A percentile compares a stretch with the other conserved stretches of the same genome.
Conservation (phyloP, 2,888 invertebrate genomes). For the Schizotus pectinicornis region DNA sequence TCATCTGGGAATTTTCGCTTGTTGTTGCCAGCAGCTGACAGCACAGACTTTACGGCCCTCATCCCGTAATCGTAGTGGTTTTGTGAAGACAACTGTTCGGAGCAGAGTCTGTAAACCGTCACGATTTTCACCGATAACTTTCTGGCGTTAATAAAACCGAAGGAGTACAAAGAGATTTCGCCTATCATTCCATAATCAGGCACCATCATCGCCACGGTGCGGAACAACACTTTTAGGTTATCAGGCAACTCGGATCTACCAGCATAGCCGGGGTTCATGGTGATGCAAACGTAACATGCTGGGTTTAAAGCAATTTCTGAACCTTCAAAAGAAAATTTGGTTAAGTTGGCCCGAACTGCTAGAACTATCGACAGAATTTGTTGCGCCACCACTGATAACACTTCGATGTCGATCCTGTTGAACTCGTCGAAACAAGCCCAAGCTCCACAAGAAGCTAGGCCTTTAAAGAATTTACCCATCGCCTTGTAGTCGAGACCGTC, state of each 20-base stretch:
- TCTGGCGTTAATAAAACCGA: slow-evolving; percentile 87
- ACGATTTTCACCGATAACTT: slow-evolving; percentile 90
- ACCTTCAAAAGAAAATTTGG: slow-evolving; percentile 88
- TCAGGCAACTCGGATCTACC: slow-evolving; percentile 93
- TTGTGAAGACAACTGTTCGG: slow-evolving; percentile 92
- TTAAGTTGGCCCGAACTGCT: slow-evolving; percentile 78
- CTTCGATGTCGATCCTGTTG: slow-evolving; percentile 91
- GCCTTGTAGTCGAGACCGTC: slow-evolving; percentile 93
- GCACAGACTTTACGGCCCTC: slow-evolving; percentile 88
- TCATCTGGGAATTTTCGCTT: slow-evolving; percentile 81
- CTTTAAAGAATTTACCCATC: slow-evolving; percentile 96
- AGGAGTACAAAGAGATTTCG: slow-evolving; percentile 93
- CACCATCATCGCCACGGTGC: slow-evolving; percentile 97
- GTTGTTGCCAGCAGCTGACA: slow-evolving; percentile 87
- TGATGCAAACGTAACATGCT: slow-evolving; percentile 87
- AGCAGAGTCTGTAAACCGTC: slow-evolving; percentile 91
- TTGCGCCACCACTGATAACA: slow-evolving; percentile 91
- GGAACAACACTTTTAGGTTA: slow-evolving; percentile 91
- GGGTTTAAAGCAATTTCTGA: slow-evolving; percentile 88
- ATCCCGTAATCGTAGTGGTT: slow-evolving; percentile 97
- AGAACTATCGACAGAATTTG: slow-evolving; percentile 91
- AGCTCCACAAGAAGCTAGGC: slow-evolving; percentile 89
- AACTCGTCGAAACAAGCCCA: slow-evolving; percentile 97
- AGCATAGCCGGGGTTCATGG: slow-evolving; percentile 94
- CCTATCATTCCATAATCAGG: slow-evolving; percentile 97